Percentiles rank a stretch among this genome's conserved stretches.
phyloP scores from a whole-genome alignment of 37 sponge, comb jelly and placozoan genomes.

The Aphrocallistes beatrix region DNA sequence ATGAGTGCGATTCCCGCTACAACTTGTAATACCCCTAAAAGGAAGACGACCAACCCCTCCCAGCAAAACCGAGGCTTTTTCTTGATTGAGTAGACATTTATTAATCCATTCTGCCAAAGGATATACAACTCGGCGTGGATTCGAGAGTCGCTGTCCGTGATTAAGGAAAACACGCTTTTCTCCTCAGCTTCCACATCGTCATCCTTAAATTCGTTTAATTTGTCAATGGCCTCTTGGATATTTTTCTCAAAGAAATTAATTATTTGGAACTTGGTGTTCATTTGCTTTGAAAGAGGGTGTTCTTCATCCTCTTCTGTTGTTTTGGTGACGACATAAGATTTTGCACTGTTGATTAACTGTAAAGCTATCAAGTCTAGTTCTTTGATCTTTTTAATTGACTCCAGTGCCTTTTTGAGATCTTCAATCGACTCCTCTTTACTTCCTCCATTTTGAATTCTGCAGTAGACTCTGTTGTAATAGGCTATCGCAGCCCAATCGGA shows the following conservation, averaged over 20 bases:
- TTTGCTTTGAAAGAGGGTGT: neutral
- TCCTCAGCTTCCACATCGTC: neutral
- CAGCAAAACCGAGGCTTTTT: constrained; percentile 19
- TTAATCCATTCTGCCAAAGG: neutral
- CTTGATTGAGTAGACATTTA: neutral
- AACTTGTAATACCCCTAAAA: constrained; percentile 1
- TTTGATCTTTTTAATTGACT: too few relatives aligned
- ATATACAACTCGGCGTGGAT: neutral
- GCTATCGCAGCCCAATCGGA: neutral
- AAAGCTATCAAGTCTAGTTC: too few relatives aligned
- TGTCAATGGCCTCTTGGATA: neutral
- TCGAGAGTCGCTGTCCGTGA: neutral
- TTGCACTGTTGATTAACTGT: too few relatives aligned
- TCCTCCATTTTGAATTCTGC: neutral
- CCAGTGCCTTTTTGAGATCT: neutral
- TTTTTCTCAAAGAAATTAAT: neutral
- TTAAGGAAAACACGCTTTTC: neutral
- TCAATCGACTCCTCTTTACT: neutral
- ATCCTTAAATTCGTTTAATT: neutral
- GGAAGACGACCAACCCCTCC: constrained; percentile 20
- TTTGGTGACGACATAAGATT: too few relatives aligned
- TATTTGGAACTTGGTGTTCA: neutral
- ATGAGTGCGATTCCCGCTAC: neutral
- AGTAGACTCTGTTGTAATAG: constrained; percentile 9
- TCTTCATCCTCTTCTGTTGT: too few relatives aligned